Evolutionary conservation across 2,797 vertebrate species (phyloP).

Genomic region (Nannoperca obscura): DNA sequence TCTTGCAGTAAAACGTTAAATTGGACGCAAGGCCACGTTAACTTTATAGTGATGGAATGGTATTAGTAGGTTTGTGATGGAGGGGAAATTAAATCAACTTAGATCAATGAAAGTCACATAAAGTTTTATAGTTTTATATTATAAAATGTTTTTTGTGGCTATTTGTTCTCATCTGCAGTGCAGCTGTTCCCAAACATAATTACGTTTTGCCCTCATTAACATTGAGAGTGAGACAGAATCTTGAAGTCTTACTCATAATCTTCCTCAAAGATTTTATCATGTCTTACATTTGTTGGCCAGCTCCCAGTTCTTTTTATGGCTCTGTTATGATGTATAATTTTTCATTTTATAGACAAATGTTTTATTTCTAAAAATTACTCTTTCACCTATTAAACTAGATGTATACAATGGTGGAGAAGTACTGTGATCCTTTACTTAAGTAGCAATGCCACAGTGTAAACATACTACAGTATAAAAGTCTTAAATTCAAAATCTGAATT

Average conservation of each 20-base stretch:
- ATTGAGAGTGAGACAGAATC: constrained; percentile 16
- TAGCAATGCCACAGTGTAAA: neutral
- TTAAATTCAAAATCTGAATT: neutral
- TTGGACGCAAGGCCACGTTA: constrained; percentile 1
- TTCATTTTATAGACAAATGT: neutral
- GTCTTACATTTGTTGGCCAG: neutral
- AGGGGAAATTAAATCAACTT: constrained; percentile 13
- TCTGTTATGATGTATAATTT: neutral
- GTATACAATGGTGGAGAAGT: neutral
- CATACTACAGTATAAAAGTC: neutral
- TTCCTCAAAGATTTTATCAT: neutral
- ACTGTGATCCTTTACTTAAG: neutral
- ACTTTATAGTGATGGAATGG: neutral
- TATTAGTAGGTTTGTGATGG: neutral
- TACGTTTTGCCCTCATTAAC: constrained; percentile 49
- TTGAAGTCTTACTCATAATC: constrained; percentile 7
- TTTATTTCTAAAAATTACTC: neutral
- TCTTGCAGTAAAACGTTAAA: neutral
- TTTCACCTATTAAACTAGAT: neutral
- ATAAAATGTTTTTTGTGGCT: neutral
- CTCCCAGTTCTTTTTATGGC: neutral
- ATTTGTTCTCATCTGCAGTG: constrained; percentile 36
- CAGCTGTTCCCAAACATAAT: constrained; percentile 51
- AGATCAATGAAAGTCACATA: constrained; percentile 21
- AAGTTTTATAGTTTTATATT: constrained; percentile 11